Base-by-base conservation (phyloP, 1,140 invertebrate genomes). In the Geopemphigus sp. region DNA sequence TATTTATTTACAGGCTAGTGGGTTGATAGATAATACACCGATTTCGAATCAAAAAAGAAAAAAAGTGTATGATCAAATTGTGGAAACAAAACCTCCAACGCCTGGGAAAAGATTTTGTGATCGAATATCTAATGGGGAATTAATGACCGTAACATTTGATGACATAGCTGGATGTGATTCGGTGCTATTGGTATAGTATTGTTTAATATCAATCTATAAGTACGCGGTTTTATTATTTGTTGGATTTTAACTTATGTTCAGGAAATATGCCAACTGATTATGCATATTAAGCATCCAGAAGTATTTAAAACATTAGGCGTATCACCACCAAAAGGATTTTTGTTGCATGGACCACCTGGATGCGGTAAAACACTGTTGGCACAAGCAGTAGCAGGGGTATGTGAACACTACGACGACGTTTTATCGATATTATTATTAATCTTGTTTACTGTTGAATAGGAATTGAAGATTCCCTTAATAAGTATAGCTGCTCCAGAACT, bases 351-450 rank as follows among this genome's bases (percentile, higher is more conserved):
- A 0, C 96, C 96, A 14, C 94, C 95, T 29, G 96, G 96, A 1
- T 95, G 93, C 87, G 95, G 95, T 0, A 98, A 98, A 87, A 96
- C 94, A 11, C 87, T 96, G 64, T 85, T 99, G 72, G 96, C 95
- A 0, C 88, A 95, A 86, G 95, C 96, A 32, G 94, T 99, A 83
- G 95, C 96, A 76, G 96, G 97, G 81, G 93, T 94, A 88, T 87
- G 88, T 80, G 47, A 10, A 68, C n/a, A 22, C 5, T n/a, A n/a
- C n/a, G n/a, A n/a, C n/a, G n/a, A n/a, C n/a, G n/a, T n/a, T n/a
- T n/a, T n/a, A n/a, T n/a, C n/a, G n/a, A n/a, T n/a, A 80, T 63
- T 80, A 53, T 56, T 47, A n/a, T 26, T 56, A 59, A 53, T 22
- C 73, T 74, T 81, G 19, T 63, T n/a, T 24, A 57, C 22, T 57